Evolutionary conservation across 2,888 invertebrate species (phyloP), one percentile per base, ranked within the genome.

Genomic region (Bellardia pandia): DNA sequence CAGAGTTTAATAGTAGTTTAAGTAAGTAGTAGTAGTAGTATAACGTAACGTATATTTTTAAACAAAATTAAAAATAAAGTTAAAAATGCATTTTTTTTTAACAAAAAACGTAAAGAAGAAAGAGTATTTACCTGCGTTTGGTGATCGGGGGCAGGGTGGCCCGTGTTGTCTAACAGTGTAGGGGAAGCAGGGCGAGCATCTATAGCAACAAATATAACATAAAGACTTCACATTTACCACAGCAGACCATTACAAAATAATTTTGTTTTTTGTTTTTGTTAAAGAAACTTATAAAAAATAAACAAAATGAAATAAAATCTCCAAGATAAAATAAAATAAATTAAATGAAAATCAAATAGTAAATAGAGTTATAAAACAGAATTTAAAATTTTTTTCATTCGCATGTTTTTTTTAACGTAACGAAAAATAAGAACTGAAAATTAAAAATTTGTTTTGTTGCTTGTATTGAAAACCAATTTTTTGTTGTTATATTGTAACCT

Each of bases 161-260:
- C 96, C 96, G 96, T 96, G 96, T 96, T 96, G 96, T 96, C 96
- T 96, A 96, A 96, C 96, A 96, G 95, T 96, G 96, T 96, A 96
- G 96, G 96, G 96, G 96, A 96, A 96, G 95, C 95, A 95, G 96
- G 96, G 97, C 97, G 97, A 97, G 97, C 97, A 97, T 97, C 97
- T 97, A 93, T 93, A 97, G 97, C 97, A 97, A 97, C 97, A 97
- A 96, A 97, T 96, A 97, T 96, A 97, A 97, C 96, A 96, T 93
- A 93, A 94, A 94, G 93, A 94, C 94, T 93, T 93, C 92, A 94
- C 94, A 94, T 94, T 94, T 94, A 94, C 93, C 93, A 94, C 94
- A 94, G 93, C 93, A 94, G 93, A 94, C 93, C 93, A 93, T 92
- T 92, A 92, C 92, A 92, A 92, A 93, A 92, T 89, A 90, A 89